A percentile compares a stretch with the other conserved stretches of the same genome.
These are phyloP conservation scores for Odontamblyopus lacepedii DNA, from an alignment of 2,797 vertebrate species.

Conservation along the genomic window DNA sequence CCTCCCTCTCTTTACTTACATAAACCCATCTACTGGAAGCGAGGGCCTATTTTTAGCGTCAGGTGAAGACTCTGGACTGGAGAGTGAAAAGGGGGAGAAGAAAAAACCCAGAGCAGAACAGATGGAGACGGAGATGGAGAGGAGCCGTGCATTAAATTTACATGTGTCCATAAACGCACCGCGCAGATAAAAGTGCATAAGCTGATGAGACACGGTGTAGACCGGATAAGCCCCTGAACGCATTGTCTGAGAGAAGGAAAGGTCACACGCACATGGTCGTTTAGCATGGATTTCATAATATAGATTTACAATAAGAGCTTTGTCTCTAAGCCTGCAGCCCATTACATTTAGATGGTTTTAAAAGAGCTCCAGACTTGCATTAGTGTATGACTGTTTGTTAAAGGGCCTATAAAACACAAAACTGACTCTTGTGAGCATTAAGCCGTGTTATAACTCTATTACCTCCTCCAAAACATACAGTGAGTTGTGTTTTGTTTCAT, in stretches of 20 bases:
- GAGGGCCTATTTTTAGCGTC: slow-evolving; percentile 65
- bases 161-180: slow-evolving; percentile 23
- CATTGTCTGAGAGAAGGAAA: background rate
- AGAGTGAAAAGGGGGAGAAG: slow-evolving; percentile 36
- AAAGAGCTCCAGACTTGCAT: background rate
- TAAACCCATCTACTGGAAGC: slow-evolving; percentile 69
- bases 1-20: slow-evolving; percentile 40
- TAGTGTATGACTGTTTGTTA: no score
- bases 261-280: slow-evolving; percentile 4
- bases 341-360: slow-evolving; percentile 7
- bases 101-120: slow-evolving; percentile 18
- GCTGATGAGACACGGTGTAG: background rate
- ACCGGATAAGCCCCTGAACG: background rate
- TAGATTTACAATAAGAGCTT: slow-evolving; percentile 19
- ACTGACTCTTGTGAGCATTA: no score
- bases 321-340: slow-evolving; percentile 22
- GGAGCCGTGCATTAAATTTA: slow-evolving; percentile 20
- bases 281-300: slow-evolving; percentile 7
- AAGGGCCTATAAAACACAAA: no score
- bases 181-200: background rate
- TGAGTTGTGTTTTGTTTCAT: no score
- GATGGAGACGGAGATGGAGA: slow-evolving; percentile 31
- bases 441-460: no score
- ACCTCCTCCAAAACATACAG: no score
- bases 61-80: slow-evolving; percentile 52